Conservation (phyloP, 2,113 vertebrate genomes). For the Numida meleagris region DNA sequence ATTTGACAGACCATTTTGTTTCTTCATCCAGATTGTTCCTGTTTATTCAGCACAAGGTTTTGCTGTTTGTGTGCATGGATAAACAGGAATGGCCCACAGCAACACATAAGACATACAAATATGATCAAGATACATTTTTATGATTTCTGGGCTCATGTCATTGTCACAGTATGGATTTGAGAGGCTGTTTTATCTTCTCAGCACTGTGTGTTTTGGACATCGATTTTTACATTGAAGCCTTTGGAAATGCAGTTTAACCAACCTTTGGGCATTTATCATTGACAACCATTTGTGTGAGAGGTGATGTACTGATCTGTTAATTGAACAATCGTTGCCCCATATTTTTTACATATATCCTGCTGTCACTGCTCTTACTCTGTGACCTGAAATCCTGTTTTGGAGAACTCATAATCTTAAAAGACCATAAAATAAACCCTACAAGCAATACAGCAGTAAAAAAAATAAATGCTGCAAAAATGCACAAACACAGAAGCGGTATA, state of each 20-base stretch:
- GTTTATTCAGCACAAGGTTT: slow-evolving; percentile 15
- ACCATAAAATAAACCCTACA: not conserved
- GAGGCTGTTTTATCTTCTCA: slow-evolving; percentile 15
- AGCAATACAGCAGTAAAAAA: not conserved
- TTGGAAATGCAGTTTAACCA: not conserved
- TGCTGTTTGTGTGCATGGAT: slow-evolving; percentile 12
- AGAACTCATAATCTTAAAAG: not conserved
- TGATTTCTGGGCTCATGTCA: not conserved
- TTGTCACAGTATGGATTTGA: not conserved
- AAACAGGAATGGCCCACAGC: slow-evolving; percentile 11
- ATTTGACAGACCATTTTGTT: slow-evolving; percentile 43
- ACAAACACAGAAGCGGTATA: not conserved
- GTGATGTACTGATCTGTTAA: slow-evolving; percentile 57
- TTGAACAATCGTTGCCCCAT: slow-evolving; percentile 8
- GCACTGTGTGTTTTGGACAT: not conserved
- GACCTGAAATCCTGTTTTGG: not conserved
- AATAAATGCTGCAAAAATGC: not conserved
- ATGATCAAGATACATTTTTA: slow-evolving; percentile 28
- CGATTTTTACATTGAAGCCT: slow-evolving; percentile 37
- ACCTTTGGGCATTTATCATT: slow-evolving; percentile 17
- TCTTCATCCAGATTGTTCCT: slow-evolving; percentile 24
- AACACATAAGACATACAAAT: not conserved
- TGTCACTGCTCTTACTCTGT: not conserved
- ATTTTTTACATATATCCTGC: not conserved
- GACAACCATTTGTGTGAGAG: not conserved